These are phyloP conservation scores for Byasa hedistus DNA, from an alignment of 2,888 invertebrate genomes.

Conservation along the genomic window DNA sequence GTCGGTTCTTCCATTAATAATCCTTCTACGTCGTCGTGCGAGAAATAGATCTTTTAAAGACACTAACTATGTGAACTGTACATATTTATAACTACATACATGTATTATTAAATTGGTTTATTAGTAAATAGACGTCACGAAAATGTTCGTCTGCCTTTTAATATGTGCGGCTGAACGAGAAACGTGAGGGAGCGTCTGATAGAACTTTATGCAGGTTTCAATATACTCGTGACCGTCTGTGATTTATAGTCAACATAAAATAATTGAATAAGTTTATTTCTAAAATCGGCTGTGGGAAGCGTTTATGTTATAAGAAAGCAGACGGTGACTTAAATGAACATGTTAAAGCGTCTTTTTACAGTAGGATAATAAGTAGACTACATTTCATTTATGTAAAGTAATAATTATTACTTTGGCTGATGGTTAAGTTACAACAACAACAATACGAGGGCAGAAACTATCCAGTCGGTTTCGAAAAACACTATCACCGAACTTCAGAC, in stretches of 20 bases:
- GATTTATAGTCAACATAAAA: conserved; percentile 24
- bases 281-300: conserved; percentile 11
- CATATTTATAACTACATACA: too few species aligned
- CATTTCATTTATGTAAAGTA: too few species aligned
- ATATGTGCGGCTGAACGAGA: conserved; percentile 9
- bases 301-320: background rate
- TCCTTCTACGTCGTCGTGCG: too few species aligned
- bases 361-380: background rate
- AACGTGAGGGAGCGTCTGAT: conserved; percentile 26
- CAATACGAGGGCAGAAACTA: too few species aligned
- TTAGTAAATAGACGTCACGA: conserved; percentile 15
- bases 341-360: background rate
- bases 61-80: too few species aligned
- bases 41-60: too few species aligned
- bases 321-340: background rate
- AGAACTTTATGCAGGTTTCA: conserved; percentile 15
- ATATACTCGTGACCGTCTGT: conserved; percentile 19
- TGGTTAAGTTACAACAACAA: too few species aligned
- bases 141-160: conserved; percentile 7
- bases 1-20: too few species aligned
- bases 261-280: conserved; percentile 18
- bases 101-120: conserved; percentile 12
- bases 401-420: too few species aligned
- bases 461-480: too few species aligned
- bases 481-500: too few species aligned